phyloP scores from a whole-genome alignment of 2,797 vertebrate genomes.

The Scolopax bukidnonensis region DNA sequence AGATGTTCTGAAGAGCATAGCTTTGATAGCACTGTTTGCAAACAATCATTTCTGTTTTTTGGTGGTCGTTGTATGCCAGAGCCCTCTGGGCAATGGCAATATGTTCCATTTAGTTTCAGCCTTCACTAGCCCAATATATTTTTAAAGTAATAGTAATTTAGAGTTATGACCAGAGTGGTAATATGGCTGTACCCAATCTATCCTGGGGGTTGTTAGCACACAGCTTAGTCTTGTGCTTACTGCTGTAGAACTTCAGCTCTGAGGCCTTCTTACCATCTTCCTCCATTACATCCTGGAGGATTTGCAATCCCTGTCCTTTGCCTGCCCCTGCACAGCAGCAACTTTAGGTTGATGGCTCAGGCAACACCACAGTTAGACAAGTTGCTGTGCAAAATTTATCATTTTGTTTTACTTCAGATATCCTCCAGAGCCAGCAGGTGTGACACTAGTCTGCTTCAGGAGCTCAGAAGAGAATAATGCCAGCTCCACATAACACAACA shows the following conservation, averaged over 20 bases:
- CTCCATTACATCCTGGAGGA: not conserved
- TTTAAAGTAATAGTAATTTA: slow-evolving; percentile 4
- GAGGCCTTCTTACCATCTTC: not conserved
- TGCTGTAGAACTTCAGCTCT: not conserved
- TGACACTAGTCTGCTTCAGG: not conserved
- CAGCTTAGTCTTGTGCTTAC: not conserved
- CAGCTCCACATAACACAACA: not conserved
- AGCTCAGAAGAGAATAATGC: not conserved
- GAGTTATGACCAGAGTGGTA: not conserved
- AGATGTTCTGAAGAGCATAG: not conserved
- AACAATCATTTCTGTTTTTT: not conserved
- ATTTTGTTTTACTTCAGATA: rapidly evolving
- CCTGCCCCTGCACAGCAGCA: not conserved
- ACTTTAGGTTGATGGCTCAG: not conserved
- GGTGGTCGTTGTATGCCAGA: not conserved
- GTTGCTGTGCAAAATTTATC: not conserved
- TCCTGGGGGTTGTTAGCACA: not conserved
- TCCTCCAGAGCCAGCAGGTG: not conserved
- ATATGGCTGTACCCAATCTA: not conserved
- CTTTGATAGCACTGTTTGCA: not conserved
- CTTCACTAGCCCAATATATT: not conserved
- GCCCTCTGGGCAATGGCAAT: not conserved
- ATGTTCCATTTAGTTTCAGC: slow-evolving; percentile 24
- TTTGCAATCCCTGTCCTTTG: not conserved
- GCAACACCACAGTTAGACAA: not conserved